Percentiles rank a stretch among this genome's conserved stretches.
Conservation (phyloP, 2,888 invertebrate genomes). For the Chloroclysta siterata region DNA sequence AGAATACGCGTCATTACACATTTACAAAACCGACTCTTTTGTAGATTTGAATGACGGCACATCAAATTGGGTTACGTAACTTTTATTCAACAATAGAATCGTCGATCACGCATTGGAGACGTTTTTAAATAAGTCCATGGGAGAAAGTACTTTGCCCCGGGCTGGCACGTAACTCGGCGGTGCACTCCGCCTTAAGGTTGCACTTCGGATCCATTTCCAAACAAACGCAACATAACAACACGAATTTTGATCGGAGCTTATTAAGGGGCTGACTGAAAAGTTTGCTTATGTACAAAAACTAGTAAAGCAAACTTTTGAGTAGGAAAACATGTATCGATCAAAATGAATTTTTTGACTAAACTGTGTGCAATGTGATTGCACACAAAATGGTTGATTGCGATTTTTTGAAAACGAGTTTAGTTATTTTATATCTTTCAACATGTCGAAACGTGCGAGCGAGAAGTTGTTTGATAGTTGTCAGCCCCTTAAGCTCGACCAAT, state of each 20-base stretch:
- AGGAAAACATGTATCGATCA: too few relatives aligned
- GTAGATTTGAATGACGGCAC: constrained; percentile 78
- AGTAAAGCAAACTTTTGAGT: too few relatives aligned
- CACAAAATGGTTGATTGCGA: too few relatives aligned
- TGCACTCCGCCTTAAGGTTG: constrained; percentile 43
- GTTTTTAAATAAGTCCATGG: constrained; percentile 80
- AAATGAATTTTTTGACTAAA: too few relatives aligned
- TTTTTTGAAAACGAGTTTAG: too few relatives aligned
- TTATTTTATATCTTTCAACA: too few relatives aligned
- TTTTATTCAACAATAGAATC: constrained; percentile 71
- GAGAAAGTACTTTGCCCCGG: constrained; percentile 75
- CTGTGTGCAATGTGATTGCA: too few relatives aligned
- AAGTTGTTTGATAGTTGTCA: too few relatives aligned
- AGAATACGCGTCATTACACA: constrained; percentile 81
- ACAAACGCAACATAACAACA: neutral
- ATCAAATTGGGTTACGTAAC: constrained; percentile 76
- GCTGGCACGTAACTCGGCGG: constrained; percentile 57
- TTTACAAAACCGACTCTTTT: constrained; percentile 75
- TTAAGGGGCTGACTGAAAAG: too few relatives aligned
- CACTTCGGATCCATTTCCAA: constrained; percentile 10
- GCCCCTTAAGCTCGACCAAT: neutral
- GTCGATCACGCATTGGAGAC: constrained; percentile 81
- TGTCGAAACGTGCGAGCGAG: too few relatives aligned
- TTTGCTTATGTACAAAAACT: too few relatives aligned
- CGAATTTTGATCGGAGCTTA: neutral